Evolutionary conservation across 2,797 vertebrate species (phyloP).

Genomic region (Scleropages formosus): DNA sequence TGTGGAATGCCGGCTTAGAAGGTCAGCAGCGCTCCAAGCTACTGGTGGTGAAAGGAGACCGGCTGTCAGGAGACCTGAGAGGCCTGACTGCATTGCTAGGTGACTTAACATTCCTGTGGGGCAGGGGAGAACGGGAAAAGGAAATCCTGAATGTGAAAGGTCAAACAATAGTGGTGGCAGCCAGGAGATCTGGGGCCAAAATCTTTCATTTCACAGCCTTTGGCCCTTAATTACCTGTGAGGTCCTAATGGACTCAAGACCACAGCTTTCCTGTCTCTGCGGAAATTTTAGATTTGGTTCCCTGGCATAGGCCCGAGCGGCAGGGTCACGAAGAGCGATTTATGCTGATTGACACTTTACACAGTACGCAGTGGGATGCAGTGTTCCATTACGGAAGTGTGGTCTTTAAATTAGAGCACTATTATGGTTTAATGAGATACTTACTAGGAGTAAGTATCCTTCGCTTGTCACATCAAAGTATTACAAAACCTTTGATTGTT

Average conservation of each 20-base stretch:
- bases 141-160: constrained; percentile 32
- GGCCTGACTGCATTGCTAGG: not conserved
- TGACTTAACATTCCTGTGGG: constrained; percentile 21
- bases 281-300: constrained; percentile 21
- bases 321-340: not conserved
- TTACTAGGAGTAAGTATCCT: not conserved
- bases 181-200: constrained; percentile 19
- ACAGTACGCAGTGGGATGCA: not conserved
- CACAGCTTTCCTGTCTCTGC: constrained; percentile 10
- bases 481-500: not conserved
- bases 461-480: constrained; percentile 11
- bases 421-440: constrained; percentile 7
- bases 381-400: not conserved
- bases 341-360: not conserved
- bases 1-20: constrained; percentile 22
- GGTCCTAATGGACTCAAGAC: constrained; percentile 10
- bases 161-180: constrained; percentile 29
- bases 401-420: constrained; percentile 1
- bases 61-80: constrained; percentile 4
- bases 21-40: not conserved
- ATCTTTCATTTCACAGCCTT: constrained; percentile 12
- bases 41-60: not conserved
- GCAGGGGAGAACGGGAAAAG: not conserved
- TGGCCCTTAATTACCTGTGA: constrained; percentile 14
- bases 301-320: not conserved